Conservation (phyloP, 2,113 vertebrate species). For the Labrus mixtus region DNA sequence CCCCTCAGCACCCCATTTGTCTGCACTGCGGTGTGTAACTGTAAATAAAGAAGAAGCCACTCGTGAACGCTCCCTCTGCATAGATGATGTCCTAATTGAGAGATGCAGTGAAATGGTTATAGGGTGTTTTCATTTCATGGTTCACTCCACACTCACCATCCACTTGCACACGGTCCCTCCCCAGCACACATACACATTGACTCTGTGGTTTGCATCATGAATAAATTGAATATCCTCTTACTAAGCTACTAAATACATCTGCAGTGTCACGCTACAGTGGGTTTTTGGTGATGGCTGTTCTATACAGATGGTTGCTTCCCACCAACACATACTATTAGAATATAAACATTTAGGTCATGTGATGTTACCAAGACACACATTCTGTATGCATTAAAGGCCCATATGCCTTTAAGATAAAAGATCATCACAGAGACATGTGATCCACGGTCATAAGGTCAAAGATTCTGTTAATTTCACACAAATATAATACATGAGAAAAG, state of each 20-base stretch:
- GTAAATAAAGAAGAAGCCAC: constrained; percentile 69
- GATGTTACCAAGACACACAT: constrained; percentile 20
- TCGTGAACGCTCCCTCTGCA: constrained; percentile 64
- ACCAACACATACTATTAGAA: constrained; percentile 42
- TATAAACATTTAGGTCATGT: constrained; percentile 47
- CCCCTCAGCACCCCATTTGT: constrained; percentile 47
- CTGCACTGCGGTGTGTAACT: constrained; percentile 62
- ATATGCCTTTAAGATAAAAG: constrained; percentile 6
- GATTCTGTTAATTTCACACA: neutral
- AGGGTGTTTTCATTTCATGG: constrained; percentile 81
- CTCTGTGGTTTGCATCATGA: constrained; percentile 77
- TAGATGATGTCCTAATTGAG: constrained; percentile 77
- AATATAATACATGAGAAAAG: neutral
- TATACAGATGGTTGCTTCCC: constrained; percentile 38
- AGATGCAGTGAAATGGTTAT: constrained; percentile 76
- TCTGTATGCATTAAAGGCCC: neutral
- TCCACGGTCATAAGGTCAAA: neutral
- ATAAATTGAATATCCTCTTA: constrained; percentile 78
- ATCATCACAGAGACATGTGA: neutral
- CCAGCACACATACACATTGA: constrained; percentile 23
- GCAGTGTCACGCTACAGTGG: constrained; percentile 59
- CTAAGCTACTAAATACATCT: constrained; percentile 73
- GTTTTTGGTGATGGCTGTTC: constrained; percentile 27
- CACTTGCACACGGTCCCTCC: constrained; percentile 37
- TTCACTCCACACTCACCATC: constrained; percentile 69